These are phyloP conservation scores for Hemistola chrysoprasaria DNA, from an alignment of 2,888 invertebrate genomes.

Conservation along the genomic window DNA sequence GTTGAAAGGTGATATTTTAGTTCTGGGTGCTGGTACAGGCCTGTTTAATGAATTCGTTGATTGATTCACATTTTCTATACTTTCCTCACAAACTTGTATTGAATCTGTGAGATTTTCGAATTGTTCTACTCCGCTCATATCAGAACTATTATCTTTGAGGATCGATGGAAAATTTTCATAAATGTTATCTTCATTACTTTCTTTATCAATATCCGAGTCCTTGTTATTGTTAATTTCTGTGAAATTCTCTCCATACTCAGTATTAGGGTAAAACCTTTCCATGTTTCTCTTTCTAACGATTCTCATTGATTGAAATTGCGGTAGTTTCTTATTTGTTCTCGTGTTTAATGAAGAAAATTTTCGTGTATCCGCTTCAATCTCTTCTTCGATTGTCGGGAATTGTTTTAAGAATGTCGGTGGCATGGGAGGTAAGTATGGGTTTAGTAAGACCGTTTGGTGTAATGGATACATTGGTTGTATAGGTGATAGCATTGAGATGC, in stretches of 20 bases:
- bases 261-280: slow-evolving; percentile 76
- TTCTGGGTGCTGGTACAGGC: slow-evolving; percentile 83
- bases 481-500: slow-evolving; percentile 67
- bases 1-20: slow-evolving; percentile 58
- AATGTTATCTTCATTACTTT: slow-evolving; percentile 53
- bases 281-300: slow-evolving; percentile 70
- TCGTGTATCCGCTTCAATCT: slow-evolving; percentile 53
- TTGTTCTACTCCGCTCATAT: slow-evolving; percentile 68
- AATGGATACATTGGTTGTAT: slow-evolving; percentile 74
- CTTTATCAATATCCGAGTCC: slow-evolving; percentile 46
- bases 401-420: slow-evolving; percentile 67
- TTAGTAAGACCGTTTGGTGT: slow-evolving; percentile 68
- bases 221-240: slow-evolving; percentile 75
- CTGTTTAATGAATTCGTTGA: slow-evolving; percentile 78
- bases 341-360: slow-evolving; percentile 75
- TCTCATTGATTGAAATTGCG: slow-evolving; percentile 76
- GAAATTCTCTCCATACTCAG: slow-evolving; percentile 73
- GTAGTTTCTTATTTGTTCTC: slow-evolving; percentile 56
- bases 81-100: slow-evolving; percentile 84
- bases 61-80: slow-evolving; percentile 45
- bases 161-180: slow-evolving; percentile 73
- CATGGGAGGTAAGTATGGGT: slow-evolving; percentile 70
- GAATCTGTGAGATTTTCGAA: slow-evolving; percentile 86
- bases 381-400: slow-evolving; percentile 69
- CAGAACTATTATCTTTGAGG: slow-evolving; percentile 54